Base-by-base conservation (phyloP, 1,140 invertebrate genomes). In the Rhysida immarginata region DNA sequence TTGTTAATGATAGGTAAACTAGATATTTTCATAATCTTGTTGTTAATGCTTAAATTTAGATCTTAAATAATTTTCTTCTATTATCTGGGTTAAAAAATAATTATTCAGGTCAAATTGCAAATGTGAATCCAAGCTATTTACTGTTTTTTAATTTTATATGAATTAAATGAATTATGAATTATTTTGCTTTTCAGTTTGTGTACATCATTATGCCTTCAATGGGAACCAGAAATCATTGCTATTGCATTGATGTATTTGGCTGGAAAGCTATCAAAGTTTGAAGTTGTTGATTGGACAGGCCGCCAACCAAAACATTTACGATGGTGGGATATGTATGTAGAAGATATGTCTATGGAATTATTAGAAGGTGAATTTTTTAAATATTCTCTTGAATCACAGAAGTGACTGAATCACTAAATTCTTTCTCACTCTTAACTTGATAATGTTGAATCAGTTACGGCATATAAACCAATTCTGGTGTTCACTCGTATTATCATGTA, bases 321-420 rank as follows among this genome's bases (percentile, higher is more conserved):
- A 41, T 98, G 95, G 95, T 98, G 93, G 93, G 95, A 97, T 64
- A 92, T 91, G 81, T 93, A 95, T 71, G 86, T 96, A 0, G 86
- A 92, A 71, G 91, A 94, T 67, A 83, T 97, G n/a, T 87, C 87
- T 0, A 87, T 91, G 78, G 92, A 96, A 66, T 74, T 96, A 23
- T 74, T 98, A 53, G 94, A 97, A 78, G 82, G 82, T 82, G 67
- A 60, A 53, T 3, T 49, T n/a, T n/a, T n/a, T n/a, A n/a, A n/a
- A n/a, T n/a, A n/a, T n/a, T n/a, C n/a, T n/a, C n/a, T n/a, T n/a
- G n/a, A n/a, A n/a, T n/a, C n/a, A n/a, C n/a, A n/a, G n/a, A n/a
- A n/a, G n/a, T n/a, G n/a, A n/a, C n/a, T n/a, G n/a, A n/a, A n/a
- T n/a, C n/a, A n/a, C n/a, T n/a, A n/a, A n/a, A n/a, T n/a, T n/a